These are phyloP conservation scores for Athetis lepigone DNA, from an alignment of 2,888 invertebrate species.

Conservation along the genomic window DNA sequence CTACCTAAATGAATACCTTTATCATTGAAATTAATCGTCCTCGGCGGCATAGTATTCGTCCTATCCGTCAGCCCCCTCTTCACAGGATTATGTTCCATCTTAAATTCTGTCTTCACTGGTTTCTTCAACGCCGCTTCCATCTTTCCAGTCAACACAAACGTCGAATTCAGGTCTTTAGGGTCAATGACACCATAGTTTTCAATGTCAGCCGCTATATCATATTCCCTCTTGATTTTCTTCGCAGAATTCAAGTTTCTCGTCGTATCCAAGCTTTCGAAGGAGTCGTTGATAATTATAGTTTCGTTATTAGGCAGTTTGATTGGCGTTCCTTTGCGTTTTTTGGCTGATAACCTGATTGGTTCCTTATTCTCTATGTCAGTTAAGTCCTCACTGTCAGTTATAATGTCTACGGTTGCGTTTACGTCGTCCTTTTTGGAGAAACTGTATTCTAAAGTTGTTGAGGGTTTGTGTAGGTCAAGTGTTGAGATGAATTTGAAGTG, in stretches of 20 bases:
- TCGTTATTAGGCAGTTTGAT: constrained; percentile 82
- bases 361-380: constrained; percentile 80
- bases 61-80: constrained; percentile 80
- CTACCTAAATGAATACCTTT: constrained; percentile 71
- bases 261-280: constrained; percentile 79
- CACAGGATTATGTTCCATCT: constrained; percentile 61
- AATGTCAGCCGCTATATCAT: constrained; percentile 66
- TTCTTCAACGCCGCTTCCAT: constrained; percentile 72
- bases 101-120: constrained; percentile 66
- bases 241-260: constrained; percentile 78
- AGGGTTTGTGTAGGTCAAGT: constrained; percentile 78
- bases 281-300: constrained; percentile 85
- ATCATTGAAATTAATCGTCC: constrained; percentile 76
- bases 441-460: constrained; percentile 67
- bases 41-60: constrained; percentile 78
- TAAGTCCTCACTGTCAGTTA: constrained; percentile 82
- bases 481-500: constrained; percentile 80
- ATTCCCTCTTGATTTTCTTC: constrained; percentile 81
- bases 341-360: constrained; percentile 65
- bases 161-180: constrained; percentile 84
- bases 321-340: constrained; percentile 84
- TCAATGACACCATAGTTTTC: constrained; percentile 78
- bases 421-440: constrained; percentile 63
- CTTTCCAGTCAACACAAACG: constrained; percentile 84
- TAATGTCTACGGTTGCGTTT: constrained; percentile 72